Base-by-base conservation (phyloP, 2,797 vertebrate species). In the Argya squamiceps region DNA sequence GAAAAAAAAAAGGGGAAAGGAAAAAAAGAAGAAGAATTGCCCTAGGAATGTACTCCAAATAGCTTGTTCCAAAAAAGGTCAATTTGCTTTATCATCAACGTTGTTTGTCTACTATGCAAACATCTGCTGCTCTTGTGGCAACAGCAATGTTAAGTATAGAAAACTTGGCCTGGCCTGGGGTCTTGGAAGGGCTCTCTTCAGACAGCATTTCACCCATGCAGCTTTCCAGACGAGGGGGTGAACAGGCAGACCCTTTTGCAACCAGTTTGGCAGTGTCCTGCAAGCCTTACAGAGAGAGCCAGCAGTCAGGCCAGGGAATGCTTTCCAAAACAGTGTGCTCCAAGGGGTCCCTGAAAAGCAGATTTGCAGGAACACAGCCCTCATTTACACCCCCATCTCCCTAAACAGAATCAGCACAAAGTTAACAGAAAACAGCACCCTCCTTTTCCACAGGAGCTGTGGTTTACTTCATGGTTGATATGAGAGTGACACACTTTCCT, bases 21-120 rank as follows among this genome's bases (percentile, higher is more conserved):
- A 9, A 18, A 7, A 12, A 34, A 67, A 23, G 12, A 47, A 46
- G 21, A 30, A 22, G 4, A 62, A 27, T 21, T 56, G 67, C 71
- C 75, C 15, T 12, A 47, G 64, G 87, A 94, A 93, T 84, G 85
- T 86, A 52, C 63, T 92, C 44, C 78, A 88, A 80, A 94, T 75
- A 91, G 63, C 73, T 82, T 85, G 70, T 37, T 90, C 88, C 84
- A 91, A 88, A 92, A 92, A 91, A 84, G 63, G 86, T 83, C 91
- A 96, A 50, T 94, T 76, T 92, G 91, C 91, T 97, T 94, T 83
- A 88, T 94, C 84, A 92, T 93, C 87, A 76, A 19, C 1, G n/a
- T 62, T 94, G 88, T 94, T 96, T 95, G 82, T 94, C 89, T 89
- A 91, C 81, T 84, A 43, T 44, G 37, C 86, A 97, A 96, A 96